Conservation (phyloP, 92 coral and sea anemone species). For the Montipora capitata region DNA sequence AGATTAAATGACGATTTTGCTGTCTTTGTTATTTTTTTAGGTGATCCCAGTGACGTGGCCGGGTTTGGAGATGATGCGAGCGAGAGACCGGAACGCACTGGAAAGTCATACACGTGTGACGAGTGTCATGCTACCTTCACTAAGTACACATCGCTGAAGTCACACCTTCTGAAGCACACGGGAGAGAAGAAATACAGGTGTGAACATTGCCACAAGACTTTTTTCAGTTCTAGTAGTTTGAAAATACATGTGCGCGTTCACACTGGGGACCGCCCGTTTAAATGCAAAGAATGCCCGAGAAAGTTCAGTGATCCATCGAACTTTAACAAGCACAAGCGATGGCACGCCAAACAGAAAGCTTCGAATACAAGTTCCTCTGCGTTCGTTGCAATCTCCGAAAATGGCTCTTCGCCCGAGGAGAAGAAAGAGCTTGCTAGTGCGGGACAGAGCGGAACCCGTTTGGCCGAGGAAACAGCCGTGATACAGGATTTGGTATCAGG, state of each 20-base stretch:
- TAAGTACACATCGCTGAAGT: conserved; percentile 94
- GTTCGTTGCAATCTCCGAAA: conserved; percentile 28
- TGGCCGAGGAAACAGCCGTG: conserved; percentile 22
- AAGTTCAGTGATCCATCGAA: conserved; percentile 99
- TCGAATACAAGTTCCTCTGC: conserved; percentile 25
- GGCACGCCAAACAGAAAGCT: conserved; percentile 91
- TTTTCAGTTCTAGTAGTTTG: conserved; percentile 97
- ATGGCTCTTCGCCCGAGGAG: conserved; percentile 36
- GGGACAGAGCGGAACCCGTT: conserved; percentile 1
- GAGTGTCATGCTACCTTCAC: conserved; percentile 93
- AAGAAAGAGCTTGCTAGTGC: background rate
- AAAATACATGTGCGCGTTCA: conserved; percentile 98
- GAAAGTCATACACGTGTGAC: conserved; percentile 86
- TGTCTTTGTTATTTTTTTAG: background rate
- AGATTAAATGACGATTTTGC: background rate
- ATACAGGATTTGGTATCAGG: background rate
- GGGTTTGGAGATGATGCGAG: conserved; percentile 33
- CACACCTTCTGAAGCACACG: conserved; percentile 95
- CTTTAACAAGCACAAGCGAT: conserved; percentile 98
- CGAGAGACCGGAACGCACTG: conserved; percentile 14
- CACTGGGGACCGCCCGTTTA: conserved; percentile 98
- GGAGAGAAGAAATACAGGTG: conserved; percentile 98
- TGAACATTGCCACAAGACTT: conserved; percentile 94
- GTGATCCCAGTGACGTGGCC: conserved; percentile 17
- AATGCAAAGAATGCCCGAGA: conserved; percentile 97